These are phyloP conservation scores for Cephalopachus bancanus DNA, from an alignment of 2,797 vertebrate species.

Conservation along the genomic window DNA sequence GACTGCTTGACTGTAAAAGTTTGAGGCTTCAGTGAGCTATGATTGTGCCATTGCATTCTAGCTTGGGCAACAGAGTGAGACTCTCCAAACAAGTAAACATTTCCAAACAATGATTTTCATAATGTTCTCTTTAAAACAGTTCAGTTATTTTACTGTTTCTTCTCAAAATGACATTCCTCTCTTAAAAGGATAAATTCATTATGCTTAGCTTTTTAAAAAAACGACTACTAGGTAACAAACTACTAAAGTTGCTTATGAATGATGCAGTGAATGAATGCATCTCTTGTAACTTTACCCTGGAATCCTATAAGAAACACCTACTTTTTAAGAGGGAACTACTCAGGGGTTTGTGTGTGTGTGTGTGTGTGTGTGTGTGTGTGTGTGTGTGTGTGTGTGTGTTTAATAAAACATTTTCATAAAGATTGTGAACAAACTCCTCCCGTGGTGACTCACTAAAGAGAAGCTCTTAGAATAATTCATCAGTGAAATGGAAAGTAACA, in stretches of 20 bases:
- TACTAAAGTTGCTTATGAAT: conserved; percentile 35
- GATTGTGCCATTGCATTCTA: no score
- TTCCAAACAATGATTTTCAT: conserved; percentile 4
- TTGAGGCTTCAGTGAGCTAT: no score
- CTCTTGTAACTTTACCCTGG: conserved; percentile 11
- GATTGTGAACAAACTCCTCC: conserved; percentile 43
- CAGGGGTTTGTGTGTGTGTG: background rate
- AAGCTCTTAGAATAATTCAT: conserved; percentile 43
- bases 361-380: background rate
- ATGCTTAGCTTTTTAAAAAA: background rate
- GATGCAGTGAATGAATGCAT: conserved; percentile 33
- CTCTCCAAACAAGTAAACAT: background rate
- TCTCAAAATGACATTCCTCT: conserved; percentile 60
- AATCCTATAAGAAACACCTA: conserved; percentile 61
- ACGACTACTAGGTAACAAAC: background rate
- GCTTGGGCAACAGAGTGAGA: no score
- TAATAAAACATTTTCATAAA: conserved; percentile 49
- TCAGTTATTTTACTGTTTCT: conserved; percentile 52
- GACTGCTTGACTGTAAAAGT: no score
- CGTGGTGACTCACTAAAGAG: background rate
- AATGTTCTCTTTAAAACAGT: conserved; percentile 49
- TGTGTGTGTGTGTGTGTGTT: background rate
- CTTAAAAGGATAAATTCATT: conserved; percentile 40
- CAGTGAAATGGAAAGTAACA: conserved; percentile 37
- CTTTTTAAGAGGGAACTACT: conserved; percentile 55